Percentiles rank a stretch among this genome's conserved stretches.
Conservation (phyloP, 2,888 invertebrate species). For the Prenolepis imparis region DNA sequence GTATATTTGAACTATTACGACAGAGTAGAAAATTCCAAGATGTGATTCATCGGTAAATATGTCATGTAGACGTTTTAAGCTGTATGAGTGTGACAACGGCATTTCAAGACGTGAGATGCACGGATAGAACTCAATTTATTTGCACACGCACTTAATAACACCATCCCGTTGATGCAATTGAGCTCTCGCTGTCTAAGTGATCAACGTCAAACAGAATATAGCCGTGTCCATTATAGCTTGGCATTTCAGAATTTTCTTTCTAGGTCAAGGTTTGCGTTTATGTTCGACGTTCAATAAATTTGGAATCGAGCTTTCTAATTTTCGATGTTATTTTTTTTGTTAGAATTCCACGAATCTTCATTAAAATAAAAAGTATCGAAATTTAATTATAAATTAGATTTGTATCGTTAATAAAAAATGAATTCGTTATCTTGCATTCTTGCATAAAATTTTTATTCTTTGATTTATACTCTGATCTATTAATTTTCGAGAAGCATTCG, state of each 20-base stretch:
- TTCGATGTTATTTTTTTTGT: background rate
- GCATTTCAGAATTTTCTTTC: conserved; percentile 23
- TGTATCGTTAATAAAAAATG: background rate
- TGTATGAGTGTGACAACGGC: conserved; percentile 1
- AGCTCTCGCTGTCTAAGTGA: background rate
- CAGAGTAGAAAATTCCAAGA: conserved; percentile 25
- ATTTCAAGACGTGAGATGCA: background rate
- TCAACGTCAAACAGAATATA: conserved; percentile 11
- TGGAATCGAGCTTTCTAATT: background rate
- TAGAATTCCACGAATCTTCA: background rate
- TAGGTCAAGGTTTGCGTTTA: conserved; percentile 8
- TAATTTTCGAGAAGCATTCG: conserved; percentile 6
- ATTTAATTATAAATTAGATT: conserved; percentile 9
- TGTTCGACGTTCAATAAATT: conserved; percentile 7
- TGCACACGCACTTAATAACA: conserved; percentile 37
- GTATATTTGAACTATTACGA: conserved; percentile 28
- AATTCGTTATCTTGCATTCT: background rate
- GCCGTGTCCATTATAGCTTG: background rate
- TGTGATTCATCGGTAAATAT: conserved; percentile 9
- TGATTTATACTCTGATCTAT: too few species aligned
- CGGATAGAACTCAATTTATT: conserved; percentile 37
- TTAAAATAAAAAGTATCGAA: background rate
- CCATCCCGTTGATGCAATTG: conserved; percentile 15
- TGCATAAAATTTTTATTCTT: background rate
- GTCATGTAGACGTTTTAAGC: background rate